Conservation (phyloP, 2,113 vertebrate species). For the Zeus faber region DNA sequence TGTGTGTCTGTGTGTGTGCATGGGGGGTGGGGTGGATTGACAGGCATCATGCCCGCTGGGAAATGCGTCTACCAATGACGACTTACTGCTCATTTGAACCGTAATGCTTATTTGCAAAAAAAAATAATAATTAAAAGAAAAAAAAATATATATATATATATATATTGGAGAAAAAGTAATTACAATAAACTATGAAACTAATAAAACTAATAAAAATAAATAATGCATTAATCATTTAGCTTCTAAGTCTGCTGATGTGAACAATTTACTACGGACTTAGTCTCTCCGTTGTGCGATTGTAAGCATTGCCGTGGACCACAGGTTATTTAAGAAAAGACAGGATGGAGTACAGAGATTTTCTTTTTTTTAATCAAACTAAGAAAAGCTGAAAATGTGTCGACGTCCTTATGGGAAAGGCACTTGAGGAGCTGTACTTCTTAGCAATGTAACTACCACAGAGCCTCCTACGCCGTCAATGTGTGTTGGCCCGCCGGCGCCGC, state of each 20-base stretch:
- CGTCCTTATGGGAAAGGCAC: too few relatives aligned
- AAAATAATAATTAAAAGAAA: neutral
- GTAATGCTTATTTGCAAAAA: neutral
- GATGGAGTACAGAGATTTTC: neutral
- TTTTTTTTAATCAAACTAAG: neutral
- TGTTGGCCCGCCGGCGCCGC: too few relatives aligned
- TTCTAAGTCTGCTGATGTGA: constrained; percentile 60
- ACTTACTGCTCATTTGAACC: constrained; percentile 57
- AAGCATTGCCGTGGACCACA: constrained; percentile 9
- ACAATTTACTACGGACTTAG: constrained; percentile 47
- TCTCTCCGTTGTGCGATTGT: constrained; percentile 13
- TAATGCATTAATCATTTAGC: constrained; percentile 63
- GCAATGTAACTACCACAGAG: too few relatives aligned
- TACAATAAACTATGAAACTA: constrained; percentile 47
- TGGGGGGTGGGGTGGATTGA: constrained; percentile 1
- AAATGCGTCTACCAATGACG: neutral
- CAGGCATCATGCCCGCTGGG: constrained; percentile 28
- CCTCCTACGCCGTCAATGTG: too few relatives aligned
- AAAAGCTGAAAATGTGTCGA: neutral
- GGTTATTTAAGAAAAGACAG: constrained; percentile 20
- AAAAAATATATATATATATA: too few relatives aligned
- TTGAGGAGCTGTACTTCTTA: too few relatives aligned
- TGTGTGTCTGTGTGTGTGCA: constrained; percentile 2
- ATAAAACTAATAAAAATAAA: constrained; percentile 38
- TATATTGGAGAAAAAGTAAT: constrained; percentile 60